Percentiles rank a stretch among this genome's conserved stretches.
Evolutionary conservation across 2,888 invertebrate species (phyloP).

Genomic region (Catocala fraxini): DNA sequence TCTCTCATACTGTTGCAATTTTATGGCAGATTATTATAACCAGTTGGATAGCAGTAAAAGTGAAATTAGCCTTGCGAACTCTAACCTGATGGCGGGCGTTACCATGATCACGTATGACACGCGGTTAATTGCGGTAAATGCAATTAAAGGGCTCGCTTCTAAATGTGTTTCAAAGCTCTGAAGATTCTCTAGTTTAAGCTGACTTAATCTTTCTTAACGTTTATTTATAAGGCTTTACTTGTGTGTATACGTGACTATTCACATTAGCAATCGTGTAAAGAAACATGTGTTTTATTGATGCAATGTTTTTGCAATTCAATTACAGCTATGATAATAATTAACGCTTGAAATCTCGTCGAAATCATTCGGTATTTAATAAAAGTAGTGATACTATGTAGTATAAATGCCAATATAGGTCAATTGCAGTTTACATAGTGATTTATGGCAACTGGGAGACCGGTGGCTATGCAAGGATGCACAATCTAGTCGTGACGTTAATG

Average conservation of each 20-base stretch:
- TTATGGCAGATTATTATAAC: slow-evolving; percentile 76
- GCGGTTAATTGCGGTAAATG: slow-evolving; percentile 63
- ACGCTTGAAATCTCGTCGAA: slow-evolving; percentile 51
- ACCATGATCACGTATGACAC: slow-evolving; percentile 62
- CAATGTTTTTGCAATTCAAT: slow-evolving; percentile 60
- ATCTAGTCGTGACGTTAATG: slow-evolving; percentile 78
- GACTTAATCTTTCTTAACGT: slow-evolving; percentile 1
- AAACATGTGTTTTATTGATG: slow-evolving; percentile 42
- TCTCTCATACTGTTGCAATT: slow-evolving; percentile 77
- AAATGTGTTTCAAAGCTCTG: slow-evolving; percentile 25
- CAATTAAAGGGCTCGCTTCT: slow-evolving; percentile 59
- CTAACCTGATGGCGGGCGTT: slow-evolving; percentile 49
- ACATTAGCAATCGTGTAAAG: slow-evolving; percentile 21
- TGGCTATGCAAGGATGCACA: slow-evolving; percentile 75
- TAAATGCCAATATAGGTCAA: slow-evolving; percentile 60
- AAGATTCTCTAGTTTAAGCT: slow-evolving; percentile 24
- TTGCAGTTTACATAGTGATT: slow-evolving; percentile 60
- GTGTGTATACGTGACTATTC: background rate
- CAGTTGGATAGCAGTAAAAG: slow-evolving; percentile 64
- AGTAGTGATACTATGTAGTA: slow-evolving; percentile 23
- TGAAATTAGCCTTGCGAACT: slow-evolving; percentile 67
- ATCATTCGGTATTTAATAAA: slow-evolving; percentile 55
- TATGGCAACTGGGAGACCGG: slow-evolving; percentile 57
- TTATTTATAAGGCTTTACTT: slow-evolving; percentile 5
- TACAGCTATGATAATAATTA: slow-evolving; percentile 48